Base-by-base conservation (phyloP, 2,797 vertebrate species). In the Acomys russatus region DNA sequence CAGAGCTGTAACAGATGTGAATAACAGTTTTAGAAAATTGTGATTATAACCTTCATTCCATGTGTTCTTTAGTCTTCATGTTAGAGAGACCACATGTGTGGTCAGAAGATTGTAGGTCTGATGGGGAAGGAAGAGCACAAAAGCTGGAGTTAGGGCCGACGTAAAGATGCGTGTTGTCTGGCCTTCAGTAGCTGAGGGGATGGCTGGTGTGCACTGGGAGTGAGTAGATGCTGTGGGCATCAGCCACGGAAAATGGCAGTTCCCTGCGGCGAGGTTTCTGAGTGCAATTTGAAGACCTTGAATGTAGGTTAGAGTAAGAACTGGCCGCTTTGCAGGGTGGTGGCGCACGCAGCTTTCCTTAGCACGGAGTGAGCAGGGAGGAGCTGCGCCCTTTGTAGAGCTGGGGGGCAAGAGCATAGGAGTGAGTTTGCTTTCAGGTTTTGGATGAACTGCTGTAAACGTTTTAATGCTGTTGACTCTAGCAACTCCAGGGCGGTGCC, bases 381-480 rank as follows among this genome's bases (percentile, higher is more conserved):
- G 64, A 91, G 38, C 74, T 89, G 4, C 76, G 51, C 64, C 51
- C 44, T n/a, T 59, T 78, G 66, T 56, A 44, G 22, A 90, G 49
- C 38, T 51, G 64, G n/a, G 20, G 51, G 79, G 28, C 92, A 86
- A 82, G 89, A 54, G n/a, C 89, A 5, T 90, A 90, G 90, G n/a
- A 95, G 15, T 70, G 49, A 54, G 86, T 82, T 86, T 74, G 63
- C 95, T 97, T 95, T 97, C 95, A 96, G 96, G 64, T 95, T 96
- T 74, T 68, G 49, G 23, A 4, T 87, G 14, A 59, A 70, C n/a
- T 86, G 88, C 79, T 68, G 22, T 89, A 97, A 91, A 96, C 94
- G 59, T 68, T 92, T 95, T 96, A 59, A 88, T 3, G 54, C 22
- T 70, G 14, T 76, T 49, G 23, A 76, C 74, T 28, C 10, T 51